Evolutionary conservation across 2,888 invertebrate species (phyloP).

Genomic region (Entomobrya multifasciata): DNA sequence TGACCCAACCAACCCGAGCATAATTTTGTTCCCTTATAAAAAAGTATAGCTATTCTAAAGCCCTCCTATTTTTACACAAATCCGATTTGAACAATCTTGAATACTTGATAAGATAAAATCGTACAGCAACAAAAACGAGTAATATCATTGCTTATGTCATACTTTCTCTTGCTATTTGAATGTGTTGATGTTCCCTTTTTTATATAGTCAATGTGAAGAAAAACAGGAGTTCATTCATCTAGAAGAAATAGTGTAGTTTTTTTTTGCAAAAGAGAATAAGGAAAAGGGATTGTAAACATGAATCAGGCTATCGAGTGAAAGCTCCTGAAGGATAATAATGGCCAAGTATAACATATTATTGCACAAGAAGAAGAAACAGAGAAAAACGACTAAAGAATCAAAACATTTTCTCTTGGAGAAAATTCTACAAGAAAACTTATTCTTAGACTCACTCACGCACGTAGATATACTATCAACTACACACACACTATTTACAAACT

Average conservation of each 20-base stretch:
- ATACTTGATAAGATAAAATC: neutral
- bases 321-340: slow-evolving; percentile 31
- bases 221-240: slow-evolving; percentile 4
- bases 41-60: too few relatives aligned
- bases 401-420: neutral
- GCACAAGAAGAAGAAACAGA: slow-evolving; percentile 8
- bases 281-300: slow-evolving; percentile 56
- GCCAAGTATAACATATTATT: slow-evolving; percentile 32
- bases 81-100: neutral
- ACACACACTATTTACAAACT: neutral
- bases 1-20: too few relatives aligned
- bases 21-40: too few relatives aligned
- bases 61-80: neutral
- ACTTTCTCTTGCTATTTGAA: neutral
- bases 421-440: neutral
- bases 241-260: slow-evolving; percentile 8
- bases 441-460: neutral
- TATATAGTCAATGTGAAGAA: neutral
- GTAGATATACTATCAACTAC: neutral
- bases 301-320: slow-evolving; percentile 63
- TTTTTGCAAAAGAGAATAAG: neutral
- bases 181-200: slow-evolving; percentile 10
- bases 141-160: slow-evolving; percentile 1
- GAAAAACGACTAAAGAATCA: slow-evolving; percentile 7
- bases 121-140: neutral